Conservation (phyloP, 2,113 vertebrate genomes). For the Notarius lentiginosus region DNA sequence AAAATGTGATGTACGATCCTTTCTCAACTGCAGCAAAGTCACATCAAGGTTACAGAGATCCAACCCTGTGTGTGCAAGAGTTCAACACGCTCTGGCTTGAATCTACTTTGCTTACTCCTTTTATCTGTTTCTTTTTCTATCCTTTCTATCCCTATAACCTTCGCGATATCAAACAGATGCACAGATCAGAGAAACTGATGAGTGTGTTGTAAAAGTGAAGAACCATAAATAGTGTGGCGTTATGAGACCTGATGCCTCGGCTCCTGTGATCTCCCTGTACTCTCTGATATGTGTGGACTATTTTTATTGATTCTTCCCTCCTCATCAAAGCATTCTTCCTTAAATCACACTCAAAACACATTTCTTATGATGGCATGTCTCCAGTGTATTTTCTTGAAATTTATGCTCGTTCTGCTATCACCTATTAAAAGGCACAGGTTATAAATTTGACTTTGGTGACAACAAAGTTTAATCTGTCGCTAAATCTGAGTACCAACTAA, state of each 20-base stretch:
- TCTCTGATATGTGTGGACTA: not conserved
- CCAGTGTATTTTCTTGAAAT: slow-evolving; percentile 1
- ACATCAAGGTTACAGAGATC: slow-evolving; percentile 32
- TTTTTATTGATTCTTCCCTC: slow-evolving; percentile 30
- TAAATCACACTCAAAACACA: slow-evolving; percentile 40
- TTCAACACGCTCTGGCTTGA: not conserved
- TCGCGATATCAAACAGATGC: slow-evolving; percentile 16
- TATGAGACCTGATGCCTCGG: not conserved
- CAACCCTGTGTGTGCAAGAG: not conserved
- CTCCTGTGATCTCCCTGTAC: slow-evolving; percentile 17
- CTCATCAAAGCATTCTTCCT: slow-evolving; percentile 55
- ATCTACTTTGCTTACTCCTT: not conserved
- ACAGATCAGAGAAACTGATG: slow-evolving; percentile 3
- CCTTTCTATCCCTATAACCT: not conserved
- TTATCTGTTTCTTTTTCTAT: not conserved
- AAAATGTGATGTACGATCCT: not conserved
- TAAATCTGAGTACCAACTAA: slow-evolving; percentile 8
- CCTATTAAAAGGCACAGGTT: not conserved
- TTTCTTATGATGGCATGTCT: slow-evolving; percentile 35
- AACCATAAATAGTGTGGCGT: slow-evolving; percentile 18
- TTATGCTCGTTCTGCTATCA: not conserved
- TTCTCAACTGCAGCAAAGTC: slow-evolving; percentile 9
- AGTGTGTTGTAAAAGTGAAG: slow-evolving; percentile 15
- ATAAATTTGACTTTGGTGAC: slow-evolving; percentile 31
- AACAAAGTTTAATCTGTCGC: slow-evolving; percentile 22